Conservation (phyloP, 2,113 vertebrate species). For the Eleginops maclovinus region DNA sequence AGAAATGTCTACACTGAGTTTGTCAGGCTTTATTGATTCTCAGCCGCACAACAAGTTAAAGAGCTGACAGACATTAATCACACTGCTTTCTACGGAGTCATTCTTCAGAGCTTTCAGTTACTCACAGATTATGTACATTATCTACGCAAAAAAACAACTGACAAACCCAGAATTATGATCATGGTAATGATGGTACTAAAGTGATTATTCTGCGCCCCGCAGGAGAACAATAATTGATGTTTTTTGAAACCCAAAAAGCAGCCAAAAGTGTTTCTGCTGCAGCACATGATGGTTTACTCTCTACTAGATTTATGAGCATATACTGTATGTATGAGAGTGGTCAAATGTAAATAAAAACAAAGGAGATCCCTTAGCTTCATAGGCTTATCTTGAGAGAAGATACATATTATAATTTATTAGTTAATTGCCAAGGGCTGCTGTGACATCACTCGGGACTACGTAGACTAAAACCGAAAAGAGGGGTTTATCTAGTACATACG, state of each 20-base stretch:
- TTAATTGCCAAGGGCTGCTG: not conserved
- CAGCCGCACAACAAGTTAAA: conserved; percentile 57
- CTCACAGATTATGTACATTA: conserved; percentile 28
- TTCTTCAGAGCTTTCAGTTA: conserved; percentile 37
- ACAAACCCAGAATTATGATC: conserved; percentile 35
- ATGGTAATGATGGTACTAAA: conserved; percentile 33
- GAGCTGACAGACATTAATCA: conserved; percentile 72
- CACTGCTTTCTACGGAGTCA: conserved; percentile 49
- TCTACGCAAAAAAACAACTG: conserved; percentile 24
- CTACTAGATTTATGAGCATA: conserved; percentile 30
- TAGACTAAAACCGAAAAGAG: not conserved
- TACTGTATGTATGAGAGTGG: conserved; percentile 14
- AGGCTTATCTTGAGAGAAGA: conserved; percentile 11
- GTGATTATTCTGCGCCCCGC: conserved; percentile 30
- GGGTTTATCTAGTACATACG: not conserved
- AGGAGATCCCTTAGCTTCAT: not conserved
- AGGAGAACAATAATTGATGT: conserved; percentile 50
- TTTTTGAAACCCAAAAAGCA: conserved; percentile 35
- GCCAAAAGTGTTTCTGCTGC: conserved; percentile 25
- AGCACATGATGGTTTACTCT: conserved; percentile 13
- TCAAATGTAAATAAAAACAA: conserved; percentile 16
- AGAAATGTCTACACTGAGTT: conserved; percentile 63
- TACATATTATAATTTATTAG: not conserved
- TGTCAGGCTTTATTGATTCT: conserved; percentile 71
- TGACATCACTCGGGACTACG: not conserved